Evolutionary conservation across 2,888 invertebrate species (phyloP).

Genomic region (Orthosia cruda): DNA sequence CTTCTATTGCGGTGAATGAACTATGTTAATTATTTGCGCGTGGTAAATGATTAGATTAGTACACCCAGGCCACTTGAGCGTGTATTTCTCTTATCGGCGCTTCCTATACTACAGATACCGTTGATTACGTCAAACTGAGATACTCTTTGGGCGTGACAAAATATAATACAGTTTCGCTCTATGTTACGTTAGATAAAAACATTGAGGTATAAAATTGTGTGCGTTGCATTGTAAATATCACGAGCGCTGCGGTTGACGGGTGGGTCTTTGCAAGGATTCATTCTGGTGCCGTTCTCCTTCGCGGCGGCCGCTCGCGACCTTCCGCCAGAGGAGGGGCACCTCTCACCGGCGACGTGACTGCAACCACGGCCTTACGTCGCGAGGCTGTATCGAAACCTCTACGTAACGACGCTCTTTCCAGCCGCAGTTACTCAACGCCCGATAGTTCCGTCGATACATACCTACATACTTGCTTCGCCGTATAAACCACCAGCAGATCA

Average conservation of each 20-base stretch:
- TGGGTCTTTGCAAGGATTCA: slow-evolving; percentile 88
- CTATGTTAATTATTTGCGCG: slow-evolving; percentile 82
- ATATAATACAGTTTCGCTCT: slow-evolving; percentile 58
- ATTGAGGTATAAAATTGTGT: slow-evolving; percentile 60
- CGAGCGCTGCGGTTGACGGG: slow-evolving; percentile 73
- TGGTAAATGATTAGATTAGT: slow-evolving; percentile 84
- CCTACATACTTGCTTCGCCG: slow-evolving; percentile 80
- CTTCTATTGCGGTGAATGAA: slow-evolving; percentile 84
- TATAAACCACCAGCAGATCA: slow-evolving; percentile 86
- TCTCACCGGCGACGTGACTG: slow-evolving; percentile 91
- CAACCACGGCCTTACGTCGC: slow-evolving; percentile 91
- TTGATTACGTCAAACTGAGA: slow-evolving; percentile 70
- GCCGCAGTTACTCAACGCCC: slow-evolving; percentile 88
- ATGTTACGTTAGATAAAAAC: slow-evolving; percentile 50
- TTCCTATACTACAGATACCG: slow-evolving; percentile 77
- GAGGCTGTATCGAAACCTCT: slow-evolving; percentile 91
- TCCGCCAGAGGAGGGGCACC: slow-evolving; percentile 90
- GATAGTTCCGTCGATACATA: slow-evolving; percentile 90
- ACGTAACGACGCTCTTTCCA: slow-evolving; percentile 91
- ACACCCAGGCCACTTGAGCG: slow-evolving; percentile 76
- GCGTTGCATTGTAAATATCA: slow-evolving; percentile 72
- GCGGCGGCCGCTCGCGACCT: slow-evolving; percentile 88
- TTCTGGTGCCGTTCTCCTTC: slow-evolving; percentile 90
- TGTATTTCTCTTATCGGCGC: slow-evolving; percentile 79
- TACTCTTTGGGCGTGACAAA: slow-evolving; percentile 55